phyloP scores from a whole-genome alignment of 2,888 invertebrate genomes.

The Caenorhabditis virilis region DNA sequence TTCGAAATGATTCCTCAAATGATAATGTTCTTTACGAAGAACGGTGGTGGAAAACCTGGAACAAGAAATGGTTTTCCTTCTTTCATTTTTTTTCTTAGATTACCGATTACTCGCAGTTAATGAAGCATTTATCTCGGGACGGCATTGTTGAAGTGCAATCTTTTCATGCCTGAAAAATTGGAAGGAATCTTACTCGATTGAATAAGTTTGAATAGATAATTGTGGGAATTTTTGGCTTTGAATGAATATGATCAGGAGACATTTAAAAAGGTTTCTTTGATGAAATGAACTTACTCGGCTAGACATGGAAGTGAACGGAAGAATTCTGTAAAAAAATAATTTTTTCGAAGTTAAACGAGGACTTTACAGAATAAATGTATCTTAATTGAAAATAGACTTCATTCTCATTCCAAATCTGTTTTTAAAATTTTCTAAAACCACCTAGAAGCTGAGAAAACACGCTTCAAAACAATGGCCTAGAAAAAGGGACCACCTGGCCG shows the following conservation, averaged over 20 bases:
- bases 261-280: neutral
- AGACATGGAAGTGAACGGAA: slow-evolving; percentile 55
- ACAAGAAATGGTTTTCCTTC: neutral
- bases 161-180: slow-evolving; percentile 48
- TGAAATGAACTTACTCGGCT: slow-evolving; percentile 43
- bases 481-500: too few relatives aligned
- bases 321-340: slow-evolving; percentile 48
- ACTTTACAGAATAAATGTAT: too few relatives aligned
- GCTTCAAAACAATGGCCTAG: too few relatives aligned
- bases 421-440: too few relatives aligned
- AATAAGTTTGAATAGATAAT: too few relatives aligned
- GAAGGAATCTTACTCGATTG: too few relatives aligned
- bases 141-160: slow-evolving; percentile 45
- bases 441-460: too few relatives aligned
- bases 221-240: slow-evolving; percentile 1
- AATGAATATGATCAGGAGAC: neutral
- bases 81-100: neutral
- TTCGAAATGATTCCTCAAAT: slow-evolving; percentile 50
- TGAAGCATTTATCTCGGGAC: slow-evolving; percentile 47
- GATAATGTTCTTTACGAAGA: slow-evolving; percentile 51
- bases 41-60: slow-evolving; percentile 46
- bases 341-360: neutral
- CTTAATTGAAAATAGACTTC: too few relatives aligned
- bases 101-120: slow-evolving; percentile 44
- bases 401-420: too few relatives aligned